Evolutionary conservation across 1,140 invertebrate species (phyloP), one percentile per base, ranked within the genome.

Genomic region (Laupala kohalensis): DNA sequence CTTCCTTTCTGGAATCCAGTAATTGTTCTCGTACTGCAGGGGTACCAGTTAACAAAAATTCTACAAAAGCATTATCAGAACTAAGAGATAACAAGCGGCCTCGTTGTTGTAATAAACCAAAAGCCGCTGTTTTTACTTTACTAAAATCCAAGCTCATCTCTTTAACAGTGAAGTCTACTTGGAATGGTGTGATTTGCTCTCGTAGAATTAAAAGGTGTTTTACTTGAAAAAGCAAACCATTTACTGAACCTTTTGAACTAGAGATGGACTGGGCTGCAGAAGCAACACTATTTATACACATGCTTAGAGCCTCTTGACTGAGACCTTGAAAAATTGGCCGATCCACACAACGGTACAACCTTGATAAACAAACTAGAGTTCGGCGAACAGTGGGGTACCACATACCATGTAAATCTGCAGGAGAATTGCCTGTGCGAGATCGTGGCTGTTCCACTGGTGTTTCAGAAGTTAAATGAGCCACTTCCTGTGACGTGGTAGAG

Each of bases 181-280:
- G 96, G 79, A 99, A 99, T 0, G 97, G 97, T 0, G 96, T 94
- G 53, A 99, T 98, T 82, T 99, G 97, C 79, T 99, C 97, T 25
- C 97, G 81, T 0, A 99, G 81, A 69, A 99, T 99, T 4, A 99
- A 83, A 64, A 99, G 82, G 84, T 99, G 97, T 82, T 99, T 99
- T 30, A 99, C 96, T 81, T 98, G 90, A 82, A 99, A 99, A 6
- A 99, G 83, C 78, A 94, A 89, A 0, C 94, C 95, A 82, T 99
- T 96, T n/a, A 97, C 83, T 6, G 84, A 78, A 5, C 88, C 90
- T 82, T 88, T n/a, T n/a, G n/a, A n/a, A n/a, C n/a, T n/a, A n/a
- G 88, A 82, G 72, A 94, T 94, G 73, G 87, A 85, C 53, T 86
- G 80, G 3, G 86, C 88, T 1, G 96, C 96, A 71, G 82, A 83